A percentile compares a stretch with the other conserved stretches of the same genome.
Evolutionary conservation across 2,113 vertebrate genomes (phyloP).

Genomic region (Okapia johnstoni): DNA sequence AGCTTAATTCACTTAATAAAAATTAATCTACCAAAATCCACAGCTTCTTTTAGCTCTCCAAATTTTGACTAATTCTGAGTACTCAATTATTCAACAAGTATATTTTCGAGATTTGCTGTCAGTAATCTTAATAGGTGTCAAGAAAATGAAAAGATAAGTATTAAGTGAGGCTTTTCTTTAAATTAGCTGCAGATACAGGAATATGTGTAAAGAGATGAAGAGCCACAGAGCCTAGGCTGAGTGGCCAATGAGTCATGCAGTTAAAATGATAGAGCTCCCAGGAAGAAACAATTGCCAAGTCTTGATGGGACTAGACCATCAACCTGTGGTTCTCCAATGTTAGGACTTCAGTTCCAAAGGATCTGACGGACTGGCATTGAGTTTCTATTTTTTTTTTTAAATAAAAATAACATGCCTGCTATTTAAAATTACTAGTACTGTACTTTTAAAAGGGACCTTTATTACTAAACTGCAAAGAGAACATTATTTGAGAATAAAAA

Average conservation of each 20-base stretch:
- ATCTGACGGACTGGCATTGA: not conserved
- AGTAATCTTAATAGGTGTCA: not conserved
- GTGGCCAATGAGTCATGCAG: not conserved
- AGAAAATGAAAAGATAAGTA: not conserved
- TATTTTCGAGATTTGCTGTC: not conserved
- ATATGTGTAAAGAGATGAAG: not conserved
- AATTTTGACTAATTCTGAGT: not conserved
- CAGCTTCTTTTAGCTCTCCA: not conserved
- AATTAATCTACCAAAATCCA: not conserved
- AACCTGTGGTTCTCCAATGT: not conserved
- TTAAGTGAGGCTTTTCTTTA: not conserved
- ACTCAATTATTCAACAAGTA: not conserved
- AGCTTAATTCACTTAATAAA: not conserved
- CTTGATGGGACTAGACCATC: not conserved
- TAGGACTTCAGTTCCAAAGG: not conserved
- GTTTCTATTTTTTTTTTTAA: not conserved
- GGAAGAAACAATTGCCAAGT: not conserved
- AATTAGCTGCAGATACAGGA: not conserved
- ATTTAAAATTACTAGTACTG: not conserved
- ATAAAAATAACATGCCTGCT: not conserved
- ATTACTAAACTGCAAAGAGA: not conserved
- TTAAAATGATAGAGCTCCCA: not conserved
- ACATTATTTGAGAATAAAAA: not conserved
- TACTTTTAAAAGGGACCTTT: not conserved
- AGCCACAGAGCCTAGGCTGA: not conserved